These are phyloP conservation scores for Pangasius djambal DNA, from an alignment of 2,797 vertebrate genomes.

Conservation along the genomic window DNA sequence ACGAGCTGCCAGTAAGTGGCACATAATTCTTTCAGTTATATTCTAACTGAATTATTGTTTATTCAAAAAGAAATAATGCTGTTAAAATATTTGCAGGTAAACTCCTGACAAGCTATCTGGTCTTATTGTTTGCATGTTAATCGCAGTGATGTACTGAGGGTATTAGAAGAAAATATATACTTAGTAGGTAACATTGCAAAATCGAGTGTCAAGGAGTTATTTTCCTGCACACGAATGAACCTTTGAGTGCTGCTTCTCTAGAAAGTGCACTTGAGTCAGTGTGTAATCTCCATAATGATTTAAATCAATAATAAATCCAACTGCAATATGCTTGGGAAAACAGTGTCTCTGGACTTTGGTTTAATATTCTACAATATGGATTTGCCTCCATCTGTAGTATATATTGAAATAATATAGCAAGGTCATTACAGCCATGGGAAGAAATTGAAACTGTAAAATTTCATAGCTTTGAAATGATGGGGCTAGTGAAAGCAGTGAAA, in stretches of 20 bases:
- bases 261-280: constrained; percentile 25
- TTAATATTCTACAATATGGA: constrained; percentile 52
- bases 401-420: constrained; percentile 55
- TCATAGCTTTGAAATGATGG: constrained; percentile 47
- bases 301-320: constrained; percentile 29
- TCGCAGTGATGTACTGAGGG: background rate
- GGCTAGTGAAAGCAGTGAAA: constrained; percentile 44
- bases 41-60: background rate
- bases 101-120: background rate
- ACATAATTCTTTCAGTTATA: background rate
- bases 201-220: background rate
- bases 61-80: background rate
- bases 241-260: constrained; percentile 2
- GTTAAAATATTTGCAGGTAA: background rate
- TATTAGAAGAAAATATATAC: background rate
- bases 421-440: constrained; percentile 47
- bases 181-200: background rate
- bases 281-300: constrained; percentile 37
- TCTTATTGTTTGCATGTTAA: background rate
- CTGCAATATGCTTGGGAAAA: constrained; percentile 39
- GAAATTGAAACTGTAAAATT: constrained; percentile 50
- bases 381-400: constrained; percentile 49
- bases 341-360: constrained; percentile 37
- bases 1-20: background rate
- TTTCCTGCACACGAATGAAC: background rate